Conservation (phyloP, 2,113 vertebrate genomes). For the Pavo muticus region DNA sequence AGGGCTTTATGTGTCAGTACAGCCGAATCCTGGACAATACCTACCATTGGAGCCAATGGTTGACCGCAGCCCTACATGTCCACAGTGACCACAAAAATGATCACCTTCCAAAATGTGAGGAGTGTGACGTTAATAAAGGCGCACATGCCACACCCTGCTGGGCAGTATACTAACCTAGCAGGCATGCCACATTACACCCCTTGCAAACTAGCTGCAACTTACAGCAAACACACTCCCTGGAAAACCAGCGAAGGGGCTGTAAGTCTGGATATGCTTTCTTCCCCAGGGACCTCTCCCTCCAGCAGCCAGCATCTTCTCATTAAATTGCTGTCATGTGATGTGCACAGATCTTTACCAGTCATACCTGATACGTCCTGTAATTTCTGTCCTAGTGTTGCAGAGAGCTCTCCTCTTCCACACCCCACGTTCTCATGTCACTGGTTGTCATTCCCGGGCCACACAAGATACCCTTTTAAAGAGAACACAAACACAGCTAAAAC, state of each 20-base stretch:
- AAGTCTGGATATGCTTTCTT: background rate
- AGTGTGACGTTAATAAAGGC: background rate
- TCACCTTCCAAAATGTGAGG: background rate
- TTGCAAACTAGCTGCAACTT: background rate
- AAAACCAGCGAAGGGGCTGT: background rate
- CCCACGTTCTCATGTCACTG: background rate
- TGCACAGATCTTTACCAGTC: background rate
- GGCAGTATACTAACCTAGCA: background rate
- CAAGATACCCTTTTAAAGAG: background rate
- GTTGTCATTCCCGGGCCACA: background rate
- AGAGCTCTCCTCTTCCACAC: background rate
- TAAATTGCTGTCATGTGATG: background rate
- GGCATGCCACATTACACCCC: rapidly evolving
- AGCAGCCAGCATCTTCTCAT: background rate
- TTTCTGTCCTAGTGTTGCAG: background rate
- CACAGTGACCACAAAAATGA: background rate
- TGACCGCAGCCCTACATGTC: background rate
- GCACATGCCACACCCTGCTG: background rate
- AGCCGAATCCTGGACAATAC: background rate
- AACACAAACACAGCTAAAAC: background rate
- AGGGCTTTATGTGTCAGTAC: background rate
- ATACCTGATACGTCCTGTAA: background rate
- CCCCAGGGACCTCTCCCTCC: background rate
- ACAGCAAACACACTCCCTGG: background rate
- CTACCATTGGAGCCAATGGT: background rate